These are phyloP conservation scores for Phainopepla nitens DNA, from an alignment of 2,113 vertebrate genomes.

Conservation along the genomic window DNA sequence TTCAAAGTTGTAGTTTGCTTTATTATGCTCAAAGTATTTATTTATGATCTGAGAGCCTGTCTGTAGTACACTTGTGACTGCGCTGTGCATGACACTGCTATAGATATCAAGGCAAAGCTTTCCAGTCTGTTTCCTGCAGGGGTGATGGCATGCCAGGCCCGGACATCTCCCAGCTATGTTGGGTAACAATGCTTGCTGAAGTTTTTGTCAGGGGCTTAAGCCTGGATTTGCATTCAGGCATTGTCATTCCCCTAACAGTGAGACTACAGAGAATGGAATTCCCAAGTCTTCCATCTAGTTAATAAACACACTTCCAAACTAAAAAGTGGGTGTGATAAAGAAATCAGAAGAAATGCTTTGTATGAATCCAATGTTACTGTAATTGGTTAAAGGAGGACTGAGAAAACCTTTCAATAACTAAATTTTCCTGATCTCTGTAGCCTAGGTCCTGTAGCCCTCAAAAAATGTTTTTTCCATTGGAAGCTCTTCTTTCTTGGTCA, in stretches of 20 bases:
- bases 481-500: background rate
- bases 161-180: background rate
- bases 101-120: background rate
- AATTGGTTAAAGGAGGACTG: background rate
- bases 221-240: background rate
- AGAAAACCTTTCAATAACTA: background rate
- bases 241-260: background rate
- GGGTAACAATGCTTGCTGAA: background rate
- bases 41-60: background rate
- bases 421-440: background rate
- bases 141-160: background rate
- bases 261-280: background rate
- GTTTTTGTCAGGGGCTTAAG: background rate
- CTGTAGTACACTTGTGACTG: background rate
- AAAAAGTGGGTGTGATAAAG: background rate
- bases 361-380: background rate
- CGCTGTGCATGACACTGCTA: background rate
- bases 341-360: background rate
- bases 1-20: background rate
- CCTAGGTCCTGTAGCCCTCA: background rate
- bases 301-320: background rate
- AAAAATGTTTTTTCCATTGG: background rate
- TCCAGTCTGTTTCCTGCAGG: background rate
- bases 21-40: background rate
- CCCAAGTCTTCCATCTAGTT: background rate